Percentiles rank a stretch among this genome's conserved stretches.
These are phyloP conservation scores for Neuroterus valhalla DNA, from an alignment of 1,140 invertebrate genomes.

Conservation along the genomic window DNA sequence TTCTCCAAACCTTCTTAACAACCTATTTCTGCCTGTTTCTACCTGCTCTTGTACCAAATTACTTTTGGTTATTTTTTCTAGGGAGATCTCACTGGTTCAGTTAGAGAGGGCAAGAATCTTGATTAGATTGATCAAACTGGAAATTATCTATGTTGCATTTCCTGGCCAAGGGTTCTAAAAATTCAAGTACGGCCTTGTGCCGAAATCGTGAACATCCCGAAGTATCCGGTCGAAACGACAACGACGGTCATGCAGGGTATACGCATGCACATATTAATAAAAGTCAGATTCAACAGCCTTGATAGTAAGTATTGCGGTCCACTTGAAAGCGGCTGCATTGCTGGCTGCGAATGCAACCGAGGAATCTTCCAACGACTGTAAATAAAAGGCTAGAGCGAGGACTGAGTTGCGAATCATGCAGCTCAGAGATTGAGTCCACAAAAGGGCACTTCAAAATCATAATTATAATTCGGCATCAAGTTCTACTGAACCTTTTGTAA, in stretches of 20 bases:
- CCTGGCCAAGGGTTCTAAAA: background rate
- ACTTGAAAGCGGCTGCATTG: background rate
- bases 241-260: slow-evolving; percentile 4
- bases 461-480: too few species aligned
- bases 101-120: too few species aligned
- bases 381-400: background rate
- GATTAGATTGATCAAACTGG: background rate
- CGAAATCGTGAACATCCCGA: slow-evolving; percentile 17
- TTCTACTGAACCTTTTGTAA: too few species aligned
- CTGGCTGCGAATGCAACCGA: background rate
- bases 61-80: too few species aligned
- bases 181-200: slow-evolving; percentile 2
- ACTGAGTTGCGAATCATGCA: background rate
- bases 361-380: background rate
- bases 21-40: too few species aligned
- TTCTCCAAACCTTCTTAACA: too few species aligned
- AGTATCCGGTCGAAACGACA: slow-evolving; percentile 3
- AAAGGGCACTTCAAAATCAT: too few species aligned
- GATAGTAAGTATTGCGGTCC: slow-evolving; percentile 15
- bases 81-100: too few species aligned
- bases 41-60: too few species aligned
- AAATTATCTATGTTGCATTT: background rate
- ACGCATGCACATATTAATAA: slow-evolving; percentile 23
- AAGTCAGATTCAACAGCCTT: slow-evolving; percentile 20
- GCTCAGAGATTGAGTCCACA: too few species aligned